phyloP scores from a whole-genome alignment of 1,140 invertebrate genomes.

The Lucilia cuprina region DNA sequence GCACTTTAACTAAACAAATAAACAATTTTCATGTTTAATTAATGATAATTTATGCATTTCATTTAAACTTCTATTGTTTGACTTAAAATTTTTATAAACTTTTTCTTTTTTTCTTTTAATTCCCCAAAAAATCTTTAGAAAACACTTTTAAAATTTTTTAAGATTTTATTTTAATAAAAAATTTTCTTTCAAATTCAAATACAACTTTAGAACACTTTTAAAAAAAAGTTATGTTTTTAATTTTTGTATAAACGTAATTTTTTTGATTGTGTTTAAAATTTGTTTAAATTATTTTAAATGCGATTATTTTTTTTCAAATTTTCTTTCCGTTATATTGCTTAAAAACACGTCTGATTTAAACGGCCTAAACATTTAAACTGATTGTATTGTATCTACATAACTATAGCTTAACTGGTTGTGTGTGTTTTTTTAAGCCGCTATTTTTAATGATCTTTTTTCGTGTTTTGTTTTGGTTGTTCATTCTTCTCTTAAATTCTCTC shows the following conservation, averaged over 20 bases:
- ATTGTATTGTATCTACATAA: neutral
- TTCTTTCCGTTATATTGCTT: neutral
- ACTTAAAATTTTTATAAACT: neutral
- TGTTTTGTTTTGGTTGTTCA: neutral
- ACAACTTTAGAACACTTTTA: too few relatives aligned
- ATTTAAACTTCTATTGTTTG: neutral
- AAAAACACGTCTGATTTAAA: conserved; percentile 15
- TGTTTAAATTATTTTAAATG: neutral
- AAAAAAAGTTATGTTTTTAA: neutral
- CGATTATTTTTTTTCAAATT: neutral
- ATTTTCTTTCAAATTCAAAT: too few relatives aligned
- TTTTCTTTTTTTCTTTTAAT: neutral
- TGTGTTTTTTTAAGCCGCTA: neutral
- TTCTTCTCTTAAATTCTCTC: neutral
- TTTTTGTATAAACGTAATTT: neutral
- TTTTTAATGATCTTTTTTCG: neutral
- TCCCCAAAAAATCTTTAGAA: too few relatives aligned
- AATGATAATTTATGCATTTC: too few relatives aligned
- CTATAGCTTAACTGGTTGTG: neutral
- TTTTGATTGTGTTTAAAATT: neutral
- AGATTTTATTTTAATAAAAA: too few relatives aligned
- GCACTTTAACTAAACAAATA: too few relatives aligned
- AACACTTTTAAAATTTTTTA: too few relatives aligned
- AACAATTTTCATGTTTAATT: too few relatives aligned
- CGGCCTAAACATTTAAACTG: conserved; percentile 27